These are phyloP conservation scores for Cataglyphis hispanica DNA, from an alignment of 1,140 invertebrate genomes.

Conservation along the genomic window DNA sequence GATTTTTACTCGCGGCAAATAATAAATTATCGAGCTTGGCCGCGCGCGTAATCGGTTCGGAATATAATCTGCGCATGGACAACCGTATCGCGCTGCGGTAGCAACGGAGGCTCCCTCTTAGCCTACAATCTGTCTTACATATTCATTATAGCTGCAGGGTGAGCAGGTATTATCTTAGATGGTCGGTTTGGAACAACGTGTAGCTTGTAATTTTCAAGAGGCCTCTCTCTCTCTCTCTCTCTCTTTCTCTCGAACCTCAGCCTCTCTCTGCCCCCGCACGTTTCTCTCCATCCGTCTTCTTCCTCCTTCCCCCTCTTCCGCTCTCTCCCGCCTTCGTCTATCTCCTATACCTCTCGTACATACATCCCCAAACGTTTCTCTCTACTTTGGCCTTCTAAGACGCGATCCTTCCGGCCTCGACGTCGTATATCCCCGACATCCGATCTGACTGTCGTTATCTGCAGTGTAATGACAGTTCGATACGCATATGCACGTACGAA, in stretches of 20 bases:
- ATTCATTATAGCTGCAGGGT: conserved; percentile 87
- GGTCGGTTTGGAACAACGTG: conserved; percentile 85
- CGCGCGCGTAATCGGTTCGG: conserved; percentile 75
- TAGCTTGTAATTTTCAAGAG: conserved; percentile 86
- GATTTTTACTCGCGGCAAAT: conserved; percentile 78
- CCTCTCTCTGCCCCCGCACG: conserved; percentile 60
- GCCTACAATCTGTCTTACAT: conserved; percentile 87
- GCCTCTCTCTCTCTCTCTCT: conserved; percentile 73
- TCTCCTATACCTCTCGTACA: conserved; percentile 29
- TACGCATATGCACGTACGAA: conserved; percentile 59
- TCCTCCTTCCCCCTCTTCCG: not conserved
- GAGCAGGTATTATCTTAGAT: conserved; percentile 87
- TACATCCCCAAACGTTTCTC: conserved; percentile 39
- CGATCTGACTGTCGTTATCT: conserved; percentile 49
- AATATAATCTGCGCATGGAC: conserved; percentile 82
- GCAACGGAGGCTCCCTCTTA: conserved; percentile 86
- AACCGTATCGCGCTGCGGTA: conserved; percentile 85
- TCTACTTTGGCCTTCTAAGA: conserved; percentile 29
- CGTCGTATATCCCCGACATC: conserved; percentile 36
- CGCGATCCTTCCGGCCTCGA: conserved; percentile 36
- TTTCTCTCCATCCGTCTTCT: not conserved
- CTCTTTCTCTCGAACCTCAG: conserved; percentile 69
- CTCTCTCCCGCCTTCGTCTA: not conserved
- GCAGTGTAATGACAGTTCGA: conserved; percentile 68
- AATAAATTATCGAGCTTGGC: conserved; percentile 77